A percentile compares a stretch with the other conserved stretches of the same genome.
phyloP scores from a whole-genome alignment of 2,888 invertebrate species.

The Schizotus pectinicornis region DNA sequence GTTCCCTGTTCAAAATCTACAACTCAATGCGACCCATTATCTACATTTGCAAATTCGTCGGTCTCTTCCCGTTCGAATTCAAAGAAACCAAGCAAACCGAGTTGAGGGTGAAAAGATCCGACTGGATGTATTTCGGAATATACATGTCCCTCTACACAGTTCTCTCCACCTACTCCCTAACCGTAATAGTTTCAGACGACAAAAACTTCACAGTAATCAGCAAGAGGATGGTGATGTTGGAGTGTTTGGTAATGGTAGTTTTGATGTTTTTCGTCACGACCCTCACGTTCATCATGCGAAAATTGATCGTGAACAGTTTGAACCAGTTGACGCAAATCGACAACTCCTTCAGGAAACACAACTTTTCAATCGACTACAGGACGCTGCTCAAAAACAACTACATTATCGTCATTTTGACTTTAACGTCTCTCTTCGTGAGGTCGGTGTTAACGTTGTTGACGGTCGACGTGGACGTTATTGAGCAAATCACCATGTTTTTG shows the following conservation, averaged over 20 bases:
- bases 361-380: constrained; percentile 34
- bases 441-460: constrained; percentile 33
- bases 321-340: constrained; percentile 37
- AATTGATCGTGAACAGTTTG: constrained; percentile 19
- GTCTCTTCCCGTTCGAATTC: too few relatives aligned
- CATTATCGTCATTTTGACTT: constrained; percentile 24
- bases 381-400: constrained; percentile 31
- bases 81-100: not conserved
- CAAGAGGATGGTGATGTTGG: constrained; percentile 20
- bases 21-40: too few relatives aligned
- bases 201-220: constrained; percentile 18
- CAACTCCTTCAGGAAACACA: constrained; percentile 26
- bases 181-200: constrained; percentile 21
- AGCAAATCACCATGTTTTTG: constrained; percentile 36
- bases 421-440: constrained; percentile 33
- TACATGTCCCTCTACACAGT: constrained; percentile 20
- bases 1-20: too few relatives aligned
- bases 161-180: constrained; percentile 29
- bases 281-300: constrained; percentile 27
- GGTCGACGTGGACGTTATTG: constrained; percentile 35
- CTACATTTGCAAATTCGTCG: too few relatives aligned
- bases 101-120: constrained; percentile 16
- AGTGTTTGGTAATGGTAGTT: constrained; percentile 24
- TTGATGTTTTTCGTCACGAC: constrained; percentile 19
- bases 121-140: constrained; percentile 31